A percentile compares a stretch with the other conserved stretches of the same genome.
Conservation (phyloP, 2,888 invertebrate species). For the Amblyjoppa fuscipennis region DNA sequence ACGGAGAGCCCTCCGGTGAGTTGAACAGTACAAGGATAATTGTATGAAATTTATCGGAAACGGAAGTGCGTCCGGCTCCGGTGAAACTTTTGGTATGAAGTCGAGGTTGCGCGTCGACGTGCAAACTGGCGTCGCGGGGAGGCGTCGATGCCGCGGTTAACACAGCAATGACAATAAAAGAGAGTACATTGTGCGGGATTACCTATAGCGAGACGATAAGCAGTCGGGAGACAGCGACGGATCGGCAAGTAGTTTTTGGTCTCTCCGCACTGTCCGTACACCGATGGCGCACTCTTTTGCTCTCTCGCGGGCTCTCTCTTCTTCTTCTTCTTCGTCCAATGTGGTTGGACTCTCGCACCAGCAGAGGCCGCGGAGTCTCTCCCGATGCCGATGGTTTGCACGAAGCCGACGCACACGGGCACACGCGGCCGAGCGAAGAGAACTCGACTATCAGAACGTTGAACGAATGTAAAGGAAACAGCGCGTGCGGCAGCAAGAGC, state of each 20-base stretch:
- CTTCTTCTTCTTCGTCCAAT: no score
- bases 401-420: background rate
- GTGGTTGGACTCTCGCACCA: no score
- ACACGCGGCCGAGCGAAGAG: conserved; percentile 13
- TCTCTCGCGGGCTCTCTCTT: background rate
- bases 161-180: background rate
- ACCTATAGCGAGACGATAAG: conserved; percentile 33
- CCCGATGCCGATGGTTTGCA: background rate
- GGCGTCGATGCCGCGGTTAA: background rate
- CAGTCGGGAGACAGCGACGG: background rate
- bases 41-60: conserved; percentile 1
- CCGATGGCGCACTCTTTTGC: background rate
- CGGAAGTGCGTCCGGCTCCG: conserved; percentile 7
- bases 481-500: conserved; percentile 30
- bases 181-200: background rate
- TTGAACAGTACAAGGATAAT: background rate
- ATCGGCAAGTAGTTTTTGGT: background rate
- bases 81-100: conserved; percentile 1
- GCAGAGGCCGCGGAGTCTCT: background rate
- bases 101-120: background rate
- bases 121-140: background rate
- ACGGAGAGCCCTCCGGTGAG: conserved; percentile 1
- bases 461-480: conserved; percentile 55
- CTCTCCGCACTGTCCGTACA: background rate
- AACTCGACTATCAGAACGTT: conserved; percentile 50